phyloP scores from a whole-genome alignment of 2,888 invertebrate species.

The Dynastes tityus region DNA sequence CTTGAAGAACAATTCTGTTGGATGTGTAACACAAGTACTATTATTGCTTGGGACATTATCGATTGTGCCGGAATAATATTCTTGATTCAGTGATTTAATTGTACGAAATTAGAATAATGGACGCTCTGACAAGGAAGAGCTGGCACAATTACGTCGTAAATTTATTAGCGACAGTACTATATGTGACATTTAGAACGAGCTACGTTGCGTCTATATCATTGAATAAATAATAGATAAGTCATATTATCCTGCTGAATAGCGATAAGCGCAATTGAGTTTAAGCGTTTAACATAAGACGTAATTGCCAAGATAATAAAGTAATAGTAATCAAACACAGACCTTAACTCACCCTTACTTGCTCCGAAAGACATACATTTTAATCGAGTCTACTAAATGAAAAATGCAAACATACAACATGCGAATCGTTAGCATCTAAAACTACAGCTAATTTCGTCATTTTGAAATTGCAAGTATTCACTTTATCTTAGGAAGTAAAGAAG shows the following conservation, averaged over 20 bases:
- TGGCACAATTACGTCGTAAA: constrained; percentile 33
- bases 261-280: neutral
- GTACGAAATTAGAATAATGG: constrained; percentile 40
- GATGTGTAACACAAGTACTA: constrained; percentile 24
- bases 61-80: constrained; percentile 27
- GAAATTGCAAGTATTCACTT: no score
- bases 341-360: neutral
- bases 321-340: no score
- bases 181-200: constrained; percentile 15
- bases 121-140: constrained; percentile 33
- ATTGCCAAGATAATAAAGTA: no score
- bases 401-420: no score
- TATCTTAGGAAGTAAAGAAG: no score
- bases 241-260: no score
- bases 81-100: constrained; percentile 47
- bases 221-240: constrained; percentile 24
- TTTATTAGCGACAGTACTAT: constrained; percentile 18
- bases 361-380: no score
- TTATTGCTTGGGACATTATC: constrained; percentile 27
- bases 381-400: no score
- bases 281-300: neutral
- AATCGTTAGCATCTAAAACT: no score
- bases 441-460: no score
- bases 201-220: neutral
- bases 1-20: neutral